Evolutionary conservation across 2,797 vertebrate genomes (phyloP).

Genomic region (Periophthalmus magnuspinnatus): DNA sequence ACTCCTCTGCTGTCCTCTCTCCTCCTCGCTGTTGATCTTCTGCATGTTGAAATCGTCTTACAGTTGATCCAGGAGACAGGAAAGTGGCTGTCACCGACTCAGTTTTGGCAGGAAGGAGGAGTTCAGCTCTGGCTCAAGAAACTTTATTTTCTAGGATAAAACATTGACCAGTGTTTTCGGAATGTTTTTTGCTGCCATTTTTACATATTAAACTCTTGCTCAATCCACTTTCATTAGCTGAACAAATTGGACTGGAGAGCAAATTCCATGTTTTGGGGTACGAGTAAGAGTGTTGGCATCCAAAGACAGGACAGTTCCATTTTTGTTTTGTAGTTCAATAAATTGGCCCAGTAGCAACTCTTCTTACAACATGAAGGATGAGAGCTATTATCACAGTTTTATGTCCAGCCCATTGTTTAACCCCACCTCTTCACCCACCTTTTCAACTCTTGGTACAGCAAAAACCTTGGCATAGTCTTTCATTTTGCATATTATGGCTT

Average conservation of each 20-base stretch:
- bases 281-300: background rate
- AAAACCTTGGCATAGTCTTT: too few relatives aligned
- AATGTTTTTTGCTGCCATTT: constrained; percentile 5
- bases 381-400: too few relatives aligned
- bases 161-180: constrained; percentile 45
- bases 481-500: too few relatives aligned
- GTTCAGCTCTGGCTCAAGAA: constrained; percentile 33
- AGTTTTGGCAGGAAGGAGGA: constrained; percentile 61
- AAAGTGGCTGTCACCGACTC: constrained; percentile 73
- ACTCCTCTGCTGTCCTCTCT: constrained; percentile 62
- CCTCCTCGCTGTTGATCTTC: constrained; percentile 79
- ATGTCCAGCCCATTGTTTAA: too few relatives aligned
- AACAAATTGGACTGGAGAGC: background rate
- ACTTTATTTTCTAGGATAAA: constrained; percentile 36
- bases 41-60: constrained; percentile 80
- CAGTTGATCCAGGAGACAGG: constrained; percentile 76
- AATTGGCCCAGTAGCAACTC: too few relatives aligned
- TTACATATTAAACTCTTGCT: background rate
- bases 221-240: background rate
- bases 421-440: too few relatives aligned
- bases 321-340: too few relatives aligned
- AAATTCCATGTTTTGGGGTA: background rate
- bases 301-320: background rate
- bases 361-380: too few relatives aligned
- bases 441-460: too few relatives aligned